A percentile compares a stretch with the other conserved stretches of the same genome.
phyloP scores from a whole-genome alignment of 2,113 vertebrate genomes.

The Athene noctua region DNA sequence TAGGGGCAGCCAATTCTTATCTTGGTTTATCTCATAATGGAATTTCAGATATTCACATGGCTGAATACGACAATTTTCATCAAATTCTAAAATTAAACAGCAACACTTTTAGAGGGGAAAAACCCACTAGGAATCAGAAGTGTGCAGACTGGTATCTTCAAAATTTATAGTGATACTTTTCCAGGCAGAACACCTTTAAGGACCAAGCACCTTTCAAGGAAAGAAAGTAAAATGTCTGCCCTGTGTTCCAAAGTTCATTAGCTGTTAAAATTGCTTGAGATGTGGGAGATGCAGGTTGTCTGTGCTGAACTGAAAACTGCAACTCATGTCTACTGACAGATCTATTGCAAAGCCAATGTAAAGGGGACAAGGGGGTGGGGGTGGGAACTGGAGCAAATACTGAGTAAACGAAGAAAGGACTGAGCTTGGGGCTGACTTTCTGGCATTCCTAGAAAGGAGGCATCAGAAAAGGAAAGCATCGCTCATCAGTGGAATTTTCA shows the following conservation, averaged over 20 bases:
- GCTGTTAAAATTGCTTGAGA: background rate
- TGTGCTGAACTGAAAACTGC: background rate
- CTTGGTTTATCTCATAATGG: background rate
- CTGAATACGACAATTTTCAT: background rate
- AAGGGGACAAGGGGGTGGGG: background rate
- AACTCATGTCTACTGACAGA: background rate
- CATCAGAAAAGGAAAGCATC: background rate
- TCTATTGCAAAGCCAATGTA: background rate
- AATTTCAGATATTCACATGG: background rate
- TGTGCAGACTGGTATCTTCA: background rate
- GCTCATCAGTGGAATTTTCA: background rate
- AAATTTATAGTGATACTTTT: background rate
- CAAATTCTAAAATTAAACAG: background rate
- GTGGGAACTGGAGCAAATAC: background rate
- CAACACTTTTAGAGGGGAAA: background rate
- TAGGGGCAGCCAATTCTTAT: background rate
- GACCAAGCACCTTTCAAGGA: background rate
- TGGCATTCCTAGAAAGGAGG: background rate
- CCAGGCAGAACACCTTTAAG: background rate
- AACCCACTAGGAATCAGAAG: background rate
- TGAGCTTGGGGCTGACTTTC: background rate
- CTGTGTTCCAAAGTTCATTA: background rate
- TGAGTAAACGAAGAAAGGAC: background rate
- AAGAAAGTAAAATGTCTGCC: background rate
- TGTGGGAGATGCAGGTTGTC: background rate